Evolutionary conservation across 2,888 invertebrate genomes (phyloP).

Genomic region (Rhodophaea formosa): DNA sequence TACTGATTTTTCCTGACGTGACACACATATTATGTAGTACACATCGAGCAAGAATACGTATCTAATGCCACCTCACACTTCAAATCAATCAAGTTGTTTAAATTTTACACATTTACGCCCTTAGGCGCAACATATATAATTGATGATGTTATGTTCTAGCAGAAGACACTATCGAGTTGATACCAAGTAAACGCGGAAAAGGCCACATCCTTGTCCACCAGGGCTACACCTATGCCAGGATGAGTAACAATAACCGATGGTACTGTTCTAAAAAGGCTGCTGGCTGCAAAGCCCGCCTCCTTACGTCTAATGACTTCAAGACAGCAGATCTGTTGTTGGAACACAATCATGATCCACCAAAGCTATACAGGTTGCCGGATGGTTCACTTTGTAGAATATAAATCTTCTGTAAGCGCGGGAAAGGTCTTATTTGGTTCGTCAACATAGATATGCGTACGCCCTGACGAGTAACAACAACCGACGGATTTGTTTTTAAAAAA

Average conservation of each 20-base stretch:
- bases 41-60: too few relatives aligned
- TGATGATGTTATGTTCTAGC: not conserved
- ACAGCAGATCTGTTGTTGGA: not conserved
- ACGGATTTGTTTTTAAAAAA: too few relatives aligned
- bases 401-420: too few relatives aligned
- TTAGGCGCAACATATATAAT: not conserved
- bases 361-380: constrained; percentile 8
- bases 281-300: constrained; percentile 31
- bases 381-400: constrained; percentile 13
- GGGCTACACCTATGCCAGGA: constrained; percentile 34
- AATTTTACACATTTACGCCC: too few relatives aligned
- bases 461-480: too few relatives aligned
- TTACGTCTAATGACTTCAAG: not conserved
- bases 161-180: constrained; percentile 20
- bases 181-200: constrained; percentile 31
- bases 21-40: too few relatives aligned
- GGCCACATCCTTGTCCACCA: constrained; percentile 29
- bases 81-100: too few relatives aligned
- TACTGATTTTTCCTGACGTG: too few relatives aligned
- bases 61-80: too few relatives aligned
- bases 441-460: too few relatives aligned
- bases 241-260: constrained; percentile 34
- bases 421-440: too few relatives aligned
- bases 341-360: constrained; percentile 22
- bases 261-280: constrained; percentile 33